Evolutionary conservation across 2,113 vertebrate genomes (phyloP).

Genomic region (Climacteris rufus): DNA sequence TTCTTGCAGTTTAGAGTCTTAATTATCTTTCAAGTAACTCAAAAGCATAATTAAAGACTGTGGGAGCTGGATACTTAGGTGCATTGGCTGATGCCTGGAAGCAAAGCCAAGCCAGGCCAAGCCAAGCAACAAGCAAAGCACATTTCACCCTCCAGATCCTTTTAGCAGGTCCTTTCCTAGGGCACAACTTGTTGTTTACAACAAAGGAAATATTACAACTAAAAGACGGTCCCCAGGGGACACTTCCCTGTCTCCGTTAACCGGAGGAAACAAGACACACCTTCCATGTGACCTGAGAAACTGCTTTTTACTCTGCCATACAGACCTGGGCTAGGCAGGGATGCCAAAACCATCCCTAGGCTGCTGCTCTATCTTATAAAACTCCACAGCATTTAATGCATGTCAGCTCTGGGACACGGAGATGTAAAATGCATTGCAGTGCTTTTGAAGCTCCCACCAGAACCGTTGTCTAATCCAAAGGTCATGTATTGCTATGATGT

Average conservation of each 20-base stretch:
- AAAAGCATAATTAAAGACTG: background rate
- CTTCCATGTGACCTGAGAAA: background rate
- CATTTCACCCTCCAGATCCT: background rate
- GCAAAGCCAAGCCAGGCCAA: background rate
- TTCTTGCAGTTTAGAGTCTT: background rate
- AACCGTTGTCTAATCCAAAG: background rate
- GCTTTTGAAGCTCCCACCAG: background rate
- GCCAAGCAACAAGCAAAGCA: background rate
- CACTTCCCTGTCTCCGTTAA: background rate
- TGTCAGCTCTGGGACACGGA: background rate
- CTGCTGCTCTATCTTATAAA: background rate
- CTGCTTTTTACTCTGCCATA: background rate
- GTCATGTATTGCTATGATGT: background rate
- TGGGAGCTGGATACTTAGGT: background rate
- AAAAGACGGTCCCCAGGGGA: background rate
- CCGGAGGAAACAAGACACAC: background rate
- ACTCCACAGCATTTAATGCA: background rate
- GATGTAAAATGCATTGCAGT: background rate
- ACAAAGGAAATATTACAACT: constrained; percentile 26
- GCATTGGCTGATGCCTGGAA: background rate
- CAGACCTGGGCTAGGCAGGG: background rate
- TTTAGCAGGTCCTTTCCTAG: background rate
- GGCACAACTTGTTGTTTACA: constrained; percentile 43
- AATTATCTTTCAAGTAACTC: background rate
- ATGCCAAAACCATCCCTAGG: background rate